Evolutionary conservation across 2,888 invertebrate species (phyloP), one percentile per base, ranked within the genome.

Genomic region (Amiota mariae): DNA sequence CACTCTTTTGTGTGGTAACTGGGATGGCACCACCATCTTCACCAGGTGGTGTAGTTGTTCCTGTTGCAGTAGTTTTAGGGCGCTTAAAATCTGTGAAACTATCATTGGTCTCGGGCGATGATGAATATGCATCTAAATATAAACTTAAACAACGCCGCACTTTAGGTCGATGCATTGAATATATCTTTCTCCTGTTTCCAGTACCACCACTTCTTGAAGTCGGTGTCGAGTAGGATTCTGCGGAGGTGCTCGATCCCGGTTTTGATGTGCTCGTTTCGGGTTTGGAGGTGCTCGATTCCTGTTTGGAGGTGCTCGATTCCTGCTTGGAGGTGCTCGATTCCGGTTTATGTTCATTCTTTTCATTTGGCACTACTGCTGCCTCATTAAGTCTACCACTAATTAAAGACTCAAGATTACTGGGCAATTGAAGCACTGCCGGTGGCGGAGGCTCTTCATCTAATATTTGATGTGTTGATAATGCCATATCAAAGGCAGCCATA

Each of bases 401-500:
- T 11, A 94, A 88, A 59, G 91, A 91, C 74, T 91, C 91, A 72
- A 94, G 90, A 78, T 92, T 92, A 49, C 90, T 90, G 0, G 93
- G 93, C 24, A 93, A 12, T 56, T 76, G 64, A 10, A 64, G 36
- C n/a, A 67, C 15, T 24, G 15, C 67, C 12, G 18, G 51, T 13
- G 49, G 51, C 24, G 49, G 72, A 92, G 91, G 91, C 90, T 20
- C 81, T 57, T 51, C 90, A 87, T 12, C 2, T 10, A 2, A 2
- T 36, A 2, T 36, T 36, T 36, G 36, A 4, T 36, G 6, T 10
- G 10, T 57, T 57, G n/a, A 1, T n/a, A 20, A 2, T 64, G 93
- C 93, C 81, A 92, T 88, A 81, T 93, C 93, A 70, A 92, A 91
- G 77, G 93, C 90, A 70, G 93, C 93, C 84, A 92, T 90, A 61